Base-by-base conservation (phyloP, 2,113 vertebrate species). In the Strix aluco region DNA sequence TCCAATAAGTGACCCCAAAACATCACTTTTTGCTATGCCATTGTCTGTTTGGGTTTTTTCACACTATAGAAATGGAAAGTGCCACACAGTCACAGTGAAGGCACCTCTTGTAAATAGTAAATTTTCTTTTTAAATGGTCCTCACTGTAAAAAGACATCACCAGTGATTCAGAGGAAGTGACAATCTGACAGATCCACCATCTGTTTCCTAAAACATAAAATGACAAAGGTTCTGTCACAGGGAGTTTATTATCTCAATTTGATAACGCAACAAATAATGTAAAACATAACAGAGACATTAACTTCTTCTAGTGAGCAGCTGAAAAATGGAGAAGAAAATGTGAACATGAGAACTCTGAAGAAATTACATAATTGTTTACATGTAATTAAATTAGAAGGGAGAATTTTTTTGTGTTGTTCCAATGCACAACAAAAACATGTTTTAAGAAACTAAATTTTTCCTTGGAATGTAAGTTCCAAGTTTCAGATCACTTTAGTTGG, bases 121-220 rank as follows among this genome's bases (percentile, higher is more conserved):
- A 92, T 77, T 75, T 22, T 62, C 13, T 59, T 16, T 81, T 86
- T 67, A 81, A 81, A 73, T 82, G 30, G 22, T 34, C 38, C 7
- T 42, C 40, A 75, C 10, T 62, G 27, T 83, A 94, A 87, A 90
- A n/a, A 92, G 78, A 51, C 10, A 77, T 86, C 55, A 73, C 34
- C 36, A 82, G 32, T 65, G 54, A 72, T 74, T 73, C 90, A 62
- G 71, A 83, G 25, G 40, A 90, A 94, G 3, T 44, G 59, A 67
- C 34, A 88, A n/a, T 78, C 47, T 83, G 77, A 78, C 69, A 92
- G 18, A n/a, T 40, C 2, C 9, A 77, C 62, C 54, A 88, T 93
- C 80, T 95, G 72, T 55, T 95, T 93, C 69, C n/a, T 92, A 61
- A 86, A 88, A 59, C 5, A 23, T 27, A 88, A 93, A 88, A 74